A percentile compares a stretch with the other conserved stretches of the same genome.
Evolutionary conservation across 2,888 invertebrate species (phyloP).

Genomic region (Philonicus albiceps): DNA sequence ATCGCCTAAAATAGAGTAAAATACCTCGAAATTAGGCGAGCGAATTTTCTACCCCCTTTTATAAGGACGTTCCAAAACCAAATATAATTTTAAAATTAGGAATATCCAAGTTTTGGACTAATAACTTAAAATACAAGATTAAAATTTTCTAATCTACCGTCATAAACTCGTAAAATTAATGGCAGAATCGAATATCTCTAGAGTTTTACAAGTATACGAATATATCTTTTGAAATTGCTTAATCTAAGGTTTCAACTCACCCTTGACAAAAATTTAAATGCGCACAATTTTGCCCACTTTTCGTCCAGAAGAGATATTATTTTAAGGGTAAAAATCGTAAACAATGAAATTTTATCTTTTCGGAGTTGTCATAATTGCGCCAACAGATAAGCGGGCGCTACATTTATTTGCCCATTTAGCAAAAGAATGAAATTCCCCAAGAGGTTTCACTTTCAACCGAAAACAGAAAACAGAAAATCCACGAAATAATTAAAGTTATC

Average conservation of each 20-base stretch:
- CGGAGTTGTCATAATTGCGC: conserved; percentile 31
- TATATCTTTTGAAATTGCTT: not conserved
- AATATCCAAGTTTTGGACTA: not conserved
- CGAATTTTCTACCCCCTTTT: too few relatives aligned
- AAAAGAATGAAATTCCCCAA: conserved; percentile 30
- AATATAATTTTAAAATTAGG: too few relatives aligned
- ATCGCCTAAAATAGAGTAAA: too few relatives aligned
- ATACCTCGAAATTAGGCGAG: too few relatives aligned
- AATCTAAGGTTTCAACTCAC: not conserved
- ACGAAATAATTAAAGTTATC: conserved; percentile 44
- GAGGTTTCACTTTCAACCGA: not conserved
- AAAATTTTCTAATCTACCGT: not conserved
- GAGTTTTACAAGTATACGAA: not conserved
- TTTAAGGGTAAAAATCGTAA: not conserved
- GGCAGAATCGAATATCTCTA: not conserved
- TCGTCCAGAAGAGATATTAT: not conserved
- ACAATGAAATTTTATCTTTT: conserved; percentile 22
- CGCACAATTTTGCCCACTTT: not conserved
- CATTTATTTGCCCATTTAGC: conserved; percentile 27
- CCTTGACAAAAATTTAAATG: not conserved
- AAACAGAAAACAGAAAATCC: conserved; percentile 7
- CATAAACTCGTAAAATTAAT: not conserved
- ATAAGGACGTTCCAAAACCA: too few relatives aligned
- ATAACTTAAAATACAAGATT: not conserved
- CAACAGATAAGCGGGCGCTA: conserved; percentile 28